These are phyloP conservation scores for Amblyteles armatorius DNA, from an alignment of 2,888 invertebrate species.

Conservation along the genomic window DNA sequence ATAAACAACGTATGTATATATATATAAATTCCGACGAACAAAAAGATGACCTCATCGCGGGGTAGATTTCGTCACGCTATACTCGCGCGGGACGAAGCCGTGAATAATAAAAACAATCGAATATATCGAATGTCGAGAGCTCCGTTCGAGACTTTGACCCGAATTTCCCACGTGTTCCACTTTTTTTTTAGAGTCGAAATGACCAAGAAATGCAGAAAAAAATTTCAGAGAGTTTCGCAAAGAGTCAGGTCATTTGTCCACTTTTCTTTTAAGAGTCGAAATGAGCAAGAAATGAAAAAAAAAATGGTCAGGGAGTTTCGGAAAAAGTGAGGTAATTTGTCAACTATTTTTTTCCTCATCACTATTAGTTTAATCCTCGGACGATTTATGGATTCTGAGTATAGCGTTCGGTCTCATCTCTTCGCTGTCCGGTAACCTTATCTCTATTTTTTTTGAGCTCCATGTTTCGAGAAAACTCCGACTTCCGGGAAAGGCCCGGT, in stretches of 20 bases:
- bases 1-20: background rate
- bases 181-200: too few relatives aligned
- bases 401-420: background rate
- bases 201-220: too few relatives aligned
- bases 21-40: background rate
- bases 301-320: background rate
- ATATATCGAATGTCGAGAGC: background rate
- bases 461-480: slow-evolving; percentile 35
- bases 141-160: slow-evolving; percentile 7
- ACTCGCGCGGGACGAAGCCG: background rate
- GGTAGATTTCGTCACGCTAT: background rate
- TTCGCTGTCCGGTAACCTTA: slow-evolving; percentile 27
- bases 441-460: slow-evolving; percentile 2
- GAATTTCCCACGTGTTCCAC: background rate
- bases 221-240: too few relatives aligned
- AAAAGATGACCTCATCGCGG: slow-evolving; percentile 3
- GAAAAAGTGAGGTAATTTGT: background rate
- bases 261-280: too few relatives aligned
- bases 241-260: too few relatives aligned
- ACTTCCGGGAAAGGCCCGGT: slow-evolving; percentile 52
- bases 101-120: background rate
- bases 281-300: background rate
- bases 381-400: background rate
- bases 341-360: background rate
- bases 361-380: background rate